Percentiles rank a stretch among this genome's conserved stretches.
Evolutionary conservation across 2,888 invertebrate genomes (phyloP).

Genomic region (Chalcis sispes): DNA sequence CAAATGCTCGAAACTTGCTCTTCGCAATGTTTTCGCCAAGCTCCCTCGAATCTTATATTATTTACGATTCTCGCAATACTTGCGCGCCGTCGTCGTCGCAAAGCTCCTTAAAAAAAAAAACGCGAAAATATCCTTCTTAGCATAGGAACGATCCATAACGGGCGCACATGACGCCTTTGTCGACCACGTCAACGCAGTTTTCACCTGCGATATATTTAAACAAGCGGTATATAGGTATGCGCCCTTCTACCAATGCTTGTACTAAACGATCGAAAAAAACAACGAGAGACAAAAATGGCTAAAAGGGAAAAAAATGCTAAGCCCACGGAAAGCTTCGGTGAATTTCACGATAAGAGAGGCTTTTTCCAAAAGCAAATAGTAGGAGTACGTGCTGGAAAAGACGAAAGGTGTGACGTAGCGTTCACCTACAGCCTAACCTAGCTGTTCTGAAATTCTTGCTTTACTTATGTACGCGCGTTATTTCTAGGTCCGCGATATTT

Average conservation of each 20-base stretch:
- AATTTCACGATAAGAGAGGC: not conserved
- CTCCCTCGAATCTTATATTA: slow-evolving; percentile 20
- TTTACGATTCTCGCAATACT: slow-evolving; percentile 18
- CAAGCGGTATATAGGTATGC: not conserved
- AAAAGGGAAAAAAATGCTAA: not conserved
- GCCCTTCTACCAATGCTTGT: not conserved
- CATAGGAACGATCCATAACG: slow-evolving; percentile 50
- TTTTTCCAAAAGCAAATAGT: slow-evolving; percentile 41
- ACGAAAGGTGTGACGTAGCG: not conserved
- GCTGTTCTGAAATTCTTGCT: slow-evolving; percentile 11
- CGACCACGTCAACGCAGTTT: not conserved
- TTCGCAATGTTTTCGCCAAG: too few species aligned
- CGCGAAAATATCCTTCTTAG: slow-evolving; percentile 46
- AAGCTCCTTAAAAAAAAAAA: not conserved
- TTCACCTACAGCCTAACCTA: not conserved
- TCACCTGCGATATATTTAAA: slow-evolving; percentile 12
- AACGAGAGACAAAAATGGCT: too few species aligned
- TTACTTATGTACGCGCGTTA: not conserved
- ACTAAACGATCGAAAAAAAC: too few species aligned
- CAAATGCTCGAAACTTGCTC: too few species aligned
- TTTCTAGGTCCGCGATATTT: slow-evolving; percentile 53
- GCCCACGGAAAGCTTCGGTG: not conserved
- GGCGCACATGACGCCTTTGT: slow-evolving; percentile 7
- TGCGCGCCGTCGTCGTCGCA: not conserved
- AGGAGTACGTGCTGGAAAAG: slow-evolving; percentile 47